Evolutionary conservation across 2,113 vertebrate genomes (phyloP).

Genomic region (Dromiciops gliroides): DNA sequence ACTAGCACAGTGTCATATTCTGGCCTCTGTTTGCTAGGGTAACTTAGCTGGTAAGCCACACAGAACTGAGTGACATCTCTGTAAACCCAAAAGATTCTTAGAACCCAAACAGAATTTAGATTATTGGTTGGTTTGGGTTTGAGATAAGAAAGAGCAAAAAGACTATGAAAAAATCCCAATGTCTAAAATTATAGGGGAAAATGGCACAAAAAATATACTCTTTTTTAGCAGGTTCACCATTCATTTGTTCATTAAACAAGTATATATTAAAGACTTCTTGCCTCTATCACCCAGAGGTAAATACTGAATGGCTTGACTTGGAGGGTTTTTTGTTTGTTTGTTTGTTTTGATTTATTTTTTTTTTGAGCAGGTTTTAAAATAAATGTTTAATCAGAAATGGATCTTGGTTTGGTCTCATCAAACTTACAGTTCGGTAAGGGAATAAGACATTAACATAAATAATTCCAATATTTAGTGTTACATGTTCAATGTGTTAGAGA

Average conservation of each 20-base stretch:
- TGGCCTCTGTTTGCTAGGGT: not conserved
- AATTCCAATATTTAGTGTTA: too few species aligned
- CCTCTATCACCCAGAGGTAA: not conserved
- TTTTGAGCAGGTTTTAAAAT: too few species aligned
- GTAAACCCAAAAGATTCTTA: not conserved
- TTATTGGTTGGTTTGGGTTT: not conserved
- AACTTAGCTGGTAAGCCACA: not conserved
- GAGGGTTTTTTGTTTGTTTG: too few species aligned
- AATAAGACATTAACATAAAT: not conserved
- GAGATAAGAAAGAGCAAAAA: not conserved
- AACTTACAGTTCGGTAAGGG: not conserved
- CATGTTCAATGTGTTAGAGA: too few species aligned
- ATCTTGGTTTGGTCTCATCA: not conserved
- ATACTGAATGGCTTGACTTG: not conserved
- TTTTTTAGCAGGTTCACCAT: too few species aligned
- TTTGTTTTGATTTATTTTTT: too few species aligned
- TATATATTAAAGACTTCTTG: not conserved
- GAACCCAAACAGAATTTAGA: not conserved
- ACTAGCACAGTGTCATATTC: not conserved
- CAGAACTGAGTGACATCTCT: too few species aligned
- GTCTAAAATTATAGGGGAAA: too few species aligned
- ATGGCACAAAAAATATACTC: too few species aligned
- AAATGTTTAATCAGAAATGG: not conserved
- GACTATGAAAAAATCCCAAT: too few species aligned
- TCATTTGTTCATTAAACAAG: not conserved